Conservation (phyloP, 2,797 vertebrate genomes). For the Cryptoprocta ferox region DNA sequence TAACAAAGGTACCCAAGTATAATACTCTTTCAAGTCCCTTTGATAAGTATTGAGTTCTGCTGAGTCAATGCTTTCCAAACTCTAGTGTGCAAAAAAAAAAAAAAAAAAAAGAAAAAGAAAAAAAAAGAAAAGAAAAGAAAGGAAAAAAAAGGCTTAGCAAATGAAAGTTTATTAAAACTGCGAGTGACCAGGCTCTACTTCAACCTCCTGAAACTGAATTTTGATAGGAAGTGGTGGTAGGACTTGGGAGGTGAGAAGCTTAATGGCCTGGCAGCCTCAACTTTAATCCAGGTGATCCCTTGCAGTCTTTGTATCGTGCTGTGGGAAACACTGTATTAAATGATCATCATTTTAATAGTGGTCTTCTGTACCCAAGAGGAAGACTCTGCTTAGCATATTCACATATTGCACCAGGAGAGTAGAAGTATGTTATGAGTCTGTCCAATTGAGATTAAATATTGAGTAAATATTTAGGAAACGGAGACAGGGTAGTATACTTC, state of each 20-base stretch:
- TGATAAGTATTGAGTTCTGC: neutral
- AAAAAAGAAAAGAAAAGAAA: neutral
- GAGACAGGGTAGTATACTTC: neutral
- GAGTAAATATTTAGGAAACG: neutral
- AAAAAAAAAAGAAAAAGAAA: neutral
- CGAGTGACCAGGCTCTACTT: neutral
- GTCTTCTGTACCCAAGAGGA: neutral
- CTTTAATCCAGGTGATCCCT: neutral
- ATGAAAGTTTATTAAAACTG: neutral
- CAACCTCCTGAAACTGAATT: neutral
- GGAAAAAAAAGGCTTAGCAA: neutral
- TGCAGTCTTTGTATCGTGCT: neutral
- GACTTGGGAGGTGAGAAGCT: neutral
- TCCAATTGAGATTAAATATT: neutral
- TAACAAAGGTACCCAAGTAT: neutral
- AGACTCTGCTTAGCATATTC: neutral
- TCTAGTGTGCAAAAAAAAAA: neutral
- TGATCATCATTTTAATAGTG: neutral
- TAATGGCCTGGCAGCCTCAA: neutral
- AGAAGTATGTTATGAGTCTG: neutral
- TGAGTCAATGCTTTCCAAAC: neutral
- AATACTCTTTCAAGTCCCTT: neutral
- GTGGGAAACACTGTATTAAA: neutral
- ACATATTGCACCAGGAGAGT: neutral
- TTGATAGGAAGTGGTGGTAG: neutral